These are phyloP conservation scores for Tetragonisca angustula DNA, from an alignment of 2,888 invertebrate species.

Conservation along the genomic window DNA sequence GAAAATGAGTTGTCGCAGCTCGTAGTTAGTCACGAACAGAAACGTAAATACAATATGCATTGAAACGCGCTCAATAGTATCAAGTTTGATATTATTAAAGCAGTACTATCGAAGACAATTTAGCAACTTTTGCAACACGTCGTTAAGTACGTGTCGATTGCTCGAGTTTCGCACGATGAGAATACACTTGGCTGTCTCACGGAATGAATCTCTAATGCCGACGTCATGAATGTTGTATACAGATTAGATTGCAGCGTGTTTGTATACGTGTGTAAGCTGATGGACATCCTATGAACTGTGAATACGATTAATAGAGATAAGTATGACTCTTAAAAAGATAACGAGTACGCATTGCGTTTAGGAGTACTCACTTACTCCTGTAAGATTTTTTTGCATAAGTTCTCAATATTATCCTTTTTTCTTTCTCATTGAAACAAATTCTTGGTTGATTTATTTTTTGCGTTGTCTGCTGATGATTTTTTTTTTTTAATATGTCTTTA, in stretches of 20 bases:
- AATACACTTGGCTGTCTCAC: not conserved
- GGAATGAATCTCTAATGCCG: not conserved
- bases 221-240: not conserved
- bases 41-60: not conserved
- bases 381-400: not conserved
- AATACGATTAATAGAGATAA: not conserved
- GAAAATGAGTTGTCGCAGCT: not conserved
- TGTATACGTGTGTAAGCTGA: not conserved
- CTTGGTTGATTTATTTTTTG: not conserved
- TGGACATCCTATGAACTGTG: not conserved
- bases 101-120: conserved; percentile 9
- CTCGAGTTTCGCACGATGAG: not conserved
- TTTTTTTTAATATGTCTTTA: not conserved
- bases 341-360: too few species aligned
- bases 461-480: not conserved
- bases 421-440: not conserved
- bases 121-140: not conserved
- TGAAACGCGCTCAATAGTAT: conserved; percentile 8
- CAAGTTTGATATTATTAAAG: not conserved
- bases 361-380: too few species aligned
- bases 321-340: not conserved
- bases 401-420: not conserved
- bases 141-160: not conserved
- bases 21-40: not conserved
- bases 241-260: not conserved